Conservation (phyloP, 2,888 invertebrate species). For the Stegophylla sp. region DNA sequence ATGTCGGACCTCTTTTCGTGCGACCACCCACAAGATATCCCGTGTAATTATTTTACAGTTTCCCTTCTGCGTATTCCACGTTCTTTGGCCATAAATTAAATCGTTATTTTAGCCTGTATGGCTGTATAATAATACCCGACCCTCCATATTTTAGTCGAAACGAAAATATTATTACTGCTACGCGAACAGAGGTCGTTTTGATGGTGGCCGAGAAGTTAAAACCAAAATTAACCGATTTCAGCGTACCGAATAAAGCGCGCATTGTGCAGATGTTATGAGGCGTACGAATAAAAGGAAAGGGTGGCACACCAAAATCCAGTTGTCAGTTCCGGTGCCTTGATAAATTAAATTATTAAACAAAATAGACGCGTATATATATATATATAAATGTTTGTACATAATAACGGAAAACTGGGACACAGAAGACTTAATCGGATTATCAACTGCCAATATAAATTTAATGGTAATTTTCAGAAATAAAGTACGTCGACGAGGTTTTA, state of each 20-base stretch:
- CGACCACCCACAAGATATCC: too few relatives aligned
- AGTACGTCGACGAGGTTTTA: neutral
- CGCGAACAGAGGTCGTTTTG: too few relatives aligned
- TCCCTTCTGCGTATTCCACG: too few relatives aligned
- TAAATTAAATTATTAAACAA: constrained; percentile 37
- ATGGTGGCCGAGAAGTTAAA: neutral
- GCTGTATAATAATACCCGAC: too few relatives aligned
- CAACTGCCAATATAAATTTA: constrained; percentile 19
- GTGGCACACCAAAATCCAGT: neutral
- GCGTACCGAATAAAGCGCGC: neutral
- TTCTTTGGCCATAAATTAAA: too few relatives aligned
- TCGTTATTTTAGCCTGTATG: too few relatives aligned
- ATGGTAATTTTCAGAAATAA: constrained; percentile 15
- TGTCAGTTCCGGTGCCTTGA: neutral
- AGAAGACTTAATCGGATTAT: constrained; percentile 15
- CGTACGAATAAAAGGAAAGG: neutral
- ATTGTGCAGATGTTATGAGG: neutral
- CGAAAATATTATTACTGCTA: neutral
- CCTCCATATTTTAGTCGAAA: too few relatives aligned
- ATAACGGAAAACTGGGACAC: neutral
- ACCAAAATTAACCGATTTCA: neutral
- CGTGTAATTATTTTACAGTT: too few relatives aligned
- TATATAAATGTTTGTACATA: neutral
- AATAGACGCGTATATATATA: neutral
- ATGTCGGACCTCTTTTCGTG: too few relatives aligned